Conservation (phyloP, 2,113 vertebrate species). For the Passerina amoena region DNA sequence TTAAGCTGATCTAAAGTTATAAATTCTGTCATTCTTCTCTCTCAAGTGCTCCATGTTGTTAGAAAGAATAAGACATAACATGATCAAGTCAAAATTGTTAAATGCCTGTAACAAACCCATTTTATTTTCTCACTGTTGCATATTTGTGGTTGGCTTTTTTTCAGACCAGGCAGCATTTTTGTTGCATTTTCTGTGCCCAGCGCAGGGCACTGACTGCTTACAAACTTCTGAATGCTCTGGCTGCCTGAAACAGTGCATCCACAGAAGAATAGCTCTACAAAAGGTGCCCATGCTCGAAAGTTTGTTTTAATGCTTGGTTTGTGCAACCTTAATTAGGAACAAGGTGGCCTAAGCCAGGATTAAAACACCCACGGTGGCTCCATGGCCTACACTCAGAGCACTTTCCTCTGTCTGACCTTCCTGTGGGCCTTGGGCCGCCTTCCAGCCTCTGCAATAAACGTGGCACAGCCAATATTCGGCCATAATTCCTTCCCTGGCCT, state of each 20-base stretch:
- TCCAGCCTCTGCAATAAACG: not conserved
- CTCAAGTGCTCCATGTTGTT: not conserved
- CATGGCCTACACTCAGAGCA: not conserved
- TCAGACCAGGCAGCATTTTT: not conserved
- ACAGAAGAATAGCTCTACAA: not conserved
- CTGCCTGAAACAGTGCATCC: not conserved
- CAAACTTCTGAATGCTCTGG: not conserved
- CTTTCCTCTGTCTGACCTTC: not conserved
- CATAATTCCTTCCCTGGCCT: not conserved
- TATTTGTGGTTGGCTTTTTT: not conserved
- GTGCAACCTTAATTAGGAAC: not conserved
- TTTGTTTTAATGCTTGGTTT: not conserved
- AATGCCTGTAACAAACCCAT: not conserved
- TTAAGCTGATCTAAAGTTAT: not conserved
- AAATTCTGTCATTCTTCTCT: not conserved
- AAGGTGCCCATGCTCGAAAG: not conserved
- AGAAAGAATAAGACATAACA: not conserved
- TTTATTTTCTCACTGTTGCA: not conserved
- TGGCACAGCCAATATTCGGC: not conserved
- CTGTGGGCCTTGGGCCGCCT: not conserved
- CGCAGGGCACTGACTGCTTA: not conserved
- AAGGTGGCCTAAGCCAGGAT: not conserved
- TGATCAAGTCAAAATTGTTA: not conserved
- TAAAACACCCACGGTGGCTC: not conserved
- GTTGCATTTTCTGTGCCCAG: not conserved